phyloP scores from a whole-genome alignment of 2,888 invertebrate species.

The Brenthis hecate region DNA sequence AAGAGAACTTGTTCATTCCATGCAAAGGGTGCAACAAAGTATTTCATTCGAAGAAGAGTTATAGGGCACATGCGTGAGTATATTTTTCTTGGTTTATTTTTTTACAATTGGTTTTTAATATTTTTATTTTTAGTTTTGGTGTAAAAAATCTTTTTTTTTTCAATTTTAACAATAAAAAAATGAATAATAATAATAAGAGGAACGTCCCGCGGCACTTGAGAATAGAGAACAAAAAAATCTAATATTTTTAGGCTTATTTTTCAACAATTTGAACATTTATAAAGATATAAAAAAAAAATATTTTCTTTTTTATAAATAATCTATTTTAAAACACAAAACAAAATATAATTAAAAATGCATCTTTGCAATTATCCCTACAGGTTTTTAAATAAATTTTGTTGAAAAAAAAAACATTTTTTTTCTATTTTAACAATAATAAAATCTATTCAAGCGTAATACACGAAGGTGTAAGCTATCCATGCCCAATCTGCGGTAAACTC shows the following conservation, averaged over 20 bases:
- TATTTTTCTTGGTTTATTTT: neutral
- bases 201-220: too few species aligned
- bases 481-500: constrained; percentile 69
- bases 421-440: neutral
- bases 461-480: constrained; percentile 68
- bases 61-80: constrained; percentile 72
- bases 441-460: constrained; percentile 63
- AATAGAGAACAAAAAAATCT: too few species aligned
- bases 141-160: too few species aligned
- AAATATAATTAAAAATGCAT: too few species aligned
- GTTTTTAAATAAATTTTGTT: too few species aligned
- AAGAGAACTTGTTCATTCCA: constrained; percentile 61
- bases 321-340: too few species aligned
- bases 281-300: too few species aligned
- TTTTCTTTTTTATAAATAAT: too few species aligned
- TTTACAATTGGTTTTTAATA: neutral
- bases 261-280: neutral
- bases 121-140: neutral
- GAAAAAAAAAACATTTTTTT: too few species aligned
- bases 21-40: constrained; percentile 73
- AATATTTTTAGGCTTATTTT: neutral
- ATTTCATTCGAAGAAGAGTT: constrained; percentile 70
- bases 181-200: too few species aligned
- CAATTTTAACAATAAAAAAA: too few species aligned
- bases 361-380: too few species aligned